These are phyloP conservation scores for Myocastor coypus DNA, from an alignment of 2,113 vertebrate genomes.

Conservation along the genomic window DNA sequence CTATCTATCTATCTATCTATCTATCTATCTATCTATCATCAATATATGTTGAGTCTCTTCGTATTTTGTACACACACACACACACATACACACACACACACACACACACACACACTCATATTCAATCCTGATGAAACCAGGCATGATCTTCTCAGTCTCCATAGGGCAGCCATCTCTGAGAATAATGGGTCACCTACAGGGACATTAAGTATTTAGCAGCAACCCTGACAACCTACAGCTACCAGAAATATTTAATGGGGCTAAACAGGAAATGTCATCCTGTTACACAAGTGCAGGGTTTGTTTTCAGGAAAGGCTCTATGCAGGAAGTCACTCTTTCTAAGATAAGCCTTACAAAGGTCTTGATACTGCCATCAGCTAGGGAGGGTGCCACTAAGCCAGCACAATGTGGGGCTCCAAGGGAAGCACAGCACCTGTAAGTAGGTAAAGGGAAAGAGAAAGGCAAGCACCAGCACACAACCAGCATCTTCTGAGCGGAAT, in stretches of 20 bases:
- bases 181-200: constrained; percentile 60
- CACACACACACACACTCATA: neutral
- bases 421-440: neutral
- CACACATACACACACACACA: neutral
- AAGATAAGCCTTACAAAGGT: neutral
- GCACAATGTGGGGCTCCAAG: no score
- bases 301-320: constrained; percentile 40
- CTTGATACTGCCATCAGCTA: neutral
- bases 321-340: constrained; percentile 19
- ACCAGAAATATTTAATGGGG: constrained; percentile 51
- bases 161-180: constrained; percentile 32
- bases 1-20: neutral
- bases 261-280: constrained; percentile 40
- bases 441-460: neutral
- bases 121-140: constrained; percentile 15
- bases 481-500: neutral
- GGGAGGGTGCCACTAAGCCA: neutral
- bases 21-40: neutral
- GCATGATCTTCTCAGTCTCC: constrained; percentile 44
- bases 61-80: neutral
- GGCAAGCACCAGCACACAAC: neutral
- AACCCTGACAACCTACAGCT: constrained; percentile 17
- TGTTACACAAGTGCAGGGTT: constrained; percentile 13
- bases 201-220: constrained; percentile 69
- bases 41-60: neutral